These are phyloP conservation scores for Anableps anableps DNA, from an alignment of 2,797 vertebrate genomes.

Conservation along the genomic window DNA sequence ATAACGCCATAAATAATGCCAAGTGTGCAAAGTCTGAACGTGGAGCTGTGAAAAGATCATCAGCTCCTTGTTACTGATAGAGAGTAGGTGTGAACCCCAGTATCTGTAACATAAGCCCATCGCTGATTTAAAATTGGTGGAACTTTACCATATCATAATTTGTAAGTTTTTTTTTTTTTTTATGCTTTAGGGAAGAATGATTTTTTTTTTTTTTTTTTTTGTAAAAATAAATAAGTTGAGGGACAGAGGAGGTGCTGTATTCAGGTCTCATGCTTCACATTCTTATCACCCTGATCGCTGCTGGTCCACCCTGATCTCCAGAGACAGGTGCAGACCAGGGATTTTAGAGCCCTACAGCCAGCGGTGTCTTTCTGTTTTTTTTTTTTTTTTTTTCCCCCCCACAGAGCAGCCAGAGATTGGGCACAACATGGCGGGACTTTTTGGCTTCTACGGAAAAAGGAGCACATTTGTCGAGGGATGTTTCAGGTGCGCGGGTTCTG, in stretches of 20 bases:
- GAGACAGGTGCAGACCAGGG: conserved; percentile 70
- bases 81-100: conserved; percentile 76
- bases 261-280: conserved; percentile 52
- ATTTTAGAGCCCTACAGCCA: conserved; percentile 36
- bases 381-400: neutral
- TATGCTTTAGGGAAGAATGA: conserved; percentile 14
- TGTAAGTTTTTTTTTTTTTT: conserved; percentile 12
- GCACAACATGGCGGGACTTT: conserved; percentile 44
- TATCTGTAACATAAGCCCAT: conserved; percentile 58
- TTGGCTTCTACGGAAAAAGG: conserved; percentile 26
- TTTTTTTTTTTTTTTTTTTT: neutral
- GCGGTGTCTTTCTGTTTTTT: conserved; percentile 42
- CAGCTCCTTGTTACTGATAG: conserved; percentile 77
- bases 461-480: conserved; percentile 23
- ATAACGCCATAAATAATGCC: conserved; percentile 56
- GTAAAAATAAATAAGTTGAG: neutral
- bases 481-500: conserved; percentile 29
- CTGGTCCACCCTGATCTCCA: conserved; percentile 66
- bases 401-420: conserved; percentile 38
- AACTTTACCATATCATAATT: conserved; percentile 34
- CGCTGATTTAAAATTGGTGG: conserved; percentile 40
- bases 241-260: conserved; percentile 2
- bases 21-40: conserved; percentile 69
- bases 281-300: conserved; percentile 62
- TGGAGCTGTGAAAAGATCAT: conserved; percentile 81